These are phyloP conservation scores for Octomys mimax DNA, from an alignment of 2,797 vertebrate species.

Conservation along the genomic window DNA sequence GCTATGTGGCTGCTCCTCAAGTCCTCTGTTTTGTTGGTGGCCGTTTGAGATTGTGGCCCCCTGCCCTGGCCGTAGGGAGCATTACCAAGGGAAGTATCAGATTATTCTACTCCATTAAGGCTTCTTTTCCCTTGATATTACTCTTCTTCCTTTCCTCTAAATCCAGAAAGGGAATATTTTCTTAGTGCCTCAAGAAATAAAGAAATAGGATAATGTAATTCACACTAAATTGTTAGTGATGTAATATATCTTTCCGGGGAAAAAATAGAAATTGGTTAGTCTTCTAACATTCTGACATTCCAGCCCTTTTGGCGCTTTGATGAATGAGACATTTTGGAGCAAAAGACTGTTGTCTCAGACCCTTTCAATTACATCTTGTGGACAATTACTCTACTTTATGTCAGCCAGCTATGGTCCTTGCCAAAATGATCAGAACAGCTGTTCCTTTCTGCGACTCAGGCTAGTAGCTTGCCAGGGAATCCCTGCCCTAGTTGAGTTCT, in stretches of 20 bases:
- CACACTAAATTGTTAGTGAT: slow-evolving; percentile 20
- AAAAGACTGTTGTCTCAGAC: neutral
- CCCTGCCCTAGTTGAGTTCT: slow-evolving; percentile 57
- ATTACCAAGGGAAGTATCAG: neutral
- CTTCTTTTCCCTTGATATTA: neutral
- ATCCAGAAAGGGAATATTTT: neutral
- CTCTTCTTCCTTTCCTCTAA: neutral
- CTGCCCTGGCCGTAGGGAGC: neutral
- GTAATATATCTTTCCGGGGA: neutral
- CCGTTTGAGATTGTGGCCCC: neutral
- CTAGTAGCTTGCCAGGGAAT: slow-evolving; percentile 64
- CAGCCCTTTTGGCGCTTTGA: neutral
- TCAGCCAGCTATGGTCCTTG: slow-evolving; percentile 51
- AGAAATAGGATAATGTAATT: neutral
- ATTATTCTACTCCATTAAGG: neutral
- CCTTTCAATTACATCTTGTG: neutral
- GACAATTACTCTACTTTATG: neutral
- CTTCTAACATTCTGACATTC: slow-evolving; percentile 27
- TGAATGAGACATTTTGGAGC: neutral
- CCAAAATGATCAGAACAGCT: slow-evolving; percentile 49
- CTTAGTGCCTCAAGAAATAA: neutral
- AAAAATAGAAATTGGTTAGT: neutral
- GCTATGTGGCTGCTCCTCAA: neutral
- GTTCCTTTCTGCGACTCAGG: slow-evolving; percentile 55
- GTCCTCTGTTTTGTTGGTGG: neutral